Evolutionary conservation across 2,113 vertebrate species (phyloP).

Genomic region (Limnothrissa miodon): DNA sequence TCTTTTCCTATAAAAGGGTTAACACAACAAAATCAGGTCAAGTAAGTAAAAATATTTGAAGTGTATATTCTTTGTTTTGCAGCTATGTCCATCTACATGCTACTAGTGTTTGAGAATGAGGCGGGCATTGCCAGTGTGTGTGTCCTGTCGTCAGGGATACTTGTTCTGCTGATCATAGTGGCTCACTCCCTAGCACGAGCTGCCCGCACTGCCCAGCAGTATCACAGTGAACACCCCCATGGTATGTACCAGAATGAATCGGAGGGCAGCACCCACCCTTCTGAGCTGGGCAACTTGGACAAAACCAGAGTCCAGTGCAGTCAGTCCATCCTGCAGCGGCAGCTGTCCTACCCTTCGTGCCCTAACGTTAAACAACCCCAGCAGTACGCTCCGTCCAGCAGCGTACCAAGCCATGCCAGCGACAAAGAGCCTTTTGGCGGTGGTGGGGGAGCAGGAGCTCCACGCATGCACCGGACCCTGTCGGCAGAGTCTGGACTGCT

Average conservation of each 20-base stretch:
- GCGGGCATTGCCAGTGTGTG: constrained; percentile 76
- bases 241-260: constrained; percentile 76
- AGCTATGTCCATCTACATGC: constrained; percentile 83
- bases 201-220: constrained; percentile 42
- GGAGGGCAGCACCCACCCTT: constrained; percentile 44
- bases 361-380: constrained; percentile 59
- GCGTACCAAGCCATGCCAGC: constrained; percentile 50
- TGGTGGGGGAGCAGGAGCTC: constrained; percentile 52
- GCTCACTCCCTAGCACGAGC: constrained; percentile 75
- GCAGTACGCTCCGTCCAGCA: constrained; percentile 55
- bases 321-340: constrained; percentile 69
- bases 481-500: constrained; percentile 69
- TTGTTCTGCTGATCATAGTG: constrained; percentile 73
- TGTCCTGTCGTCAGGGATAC: constrained; percentile 77
- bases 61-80: constrained; percentile 23
- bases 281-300: constrained; percentile 66
- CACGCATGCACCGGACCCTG: constrained; percentile 69
- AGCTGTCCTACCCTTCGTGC: constrained; percentile 66
- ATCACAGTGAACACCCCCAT: constrained; percentile 53
- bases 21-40: constrained; percentile 3
- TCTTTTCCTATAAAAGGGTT: constrained; percentile 61
- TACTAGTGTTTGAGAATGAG: constrained; percentile 81
- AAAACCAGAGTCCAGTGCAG: constrained; percentile 53
- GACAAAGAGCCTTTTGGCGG: constrained; percentile 59
- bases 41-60: not conserved